These are phyloP conservation scores for Saturnia japonica DNA, from an alignment of 2,888 invertebrate species.

Conservation along the genomic window DNA sequence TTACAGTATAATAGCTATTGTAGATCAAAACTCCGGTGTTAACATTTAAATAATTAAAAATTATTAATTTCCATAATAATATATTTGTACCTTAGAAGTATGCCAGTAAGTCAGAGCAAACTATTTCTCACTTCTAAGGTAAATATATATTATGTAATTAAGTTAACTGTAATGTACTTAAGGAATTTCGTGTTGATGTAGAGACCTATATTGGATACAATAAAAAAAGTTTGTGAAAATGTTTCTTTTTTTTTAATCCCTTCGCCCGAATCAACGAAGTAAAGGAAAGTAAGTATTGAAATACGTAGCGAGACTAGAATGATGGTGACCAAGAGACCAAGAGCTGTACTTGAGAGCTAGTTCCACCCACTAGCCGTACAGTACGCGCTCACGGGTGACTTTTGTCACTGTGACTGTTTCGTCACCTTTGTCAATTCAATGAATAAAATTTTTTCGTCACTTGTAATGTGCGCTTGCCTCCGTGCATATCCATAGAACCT, in stretches of 20 bases:
- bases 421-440: too few species aligned
- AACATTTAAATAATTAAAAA: constrained; percentile 2
- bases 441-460: too few species aligned
- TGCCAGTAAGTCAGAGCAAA: neutral
- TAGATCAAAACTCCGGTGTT: constrained; percentile 66
- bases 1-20: constrained; percentile 22
- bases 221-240: constrained; percentile 49
- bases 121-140: neutral
- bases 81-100: neutral
- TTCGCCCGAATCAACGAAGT: neutral
- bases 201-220: constrained; percentile 55
- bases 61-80: neutral
- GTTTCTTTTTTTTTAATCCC: neutral
- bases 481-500: too few species aligned
- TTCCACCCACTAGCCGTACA: too few species aligned
- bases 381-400: too few species aligned
- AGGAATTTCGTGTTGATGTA: constrained; percentile 60
- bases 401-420: too few species aligned
- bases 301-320: too few species aligned
- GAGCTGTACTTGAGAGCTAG: too few species aligned
- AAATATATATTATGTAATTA: constrained; percentile 26
- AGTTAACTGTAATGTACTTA: constrained; percentile 62
- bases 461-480: too few species aligned
- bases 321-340: too few species aligned
- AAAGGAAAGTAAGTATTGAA: neutral